Conservation (phyloP, 2,113 vertebrate species). For the Alligator sinensis region DNA sequence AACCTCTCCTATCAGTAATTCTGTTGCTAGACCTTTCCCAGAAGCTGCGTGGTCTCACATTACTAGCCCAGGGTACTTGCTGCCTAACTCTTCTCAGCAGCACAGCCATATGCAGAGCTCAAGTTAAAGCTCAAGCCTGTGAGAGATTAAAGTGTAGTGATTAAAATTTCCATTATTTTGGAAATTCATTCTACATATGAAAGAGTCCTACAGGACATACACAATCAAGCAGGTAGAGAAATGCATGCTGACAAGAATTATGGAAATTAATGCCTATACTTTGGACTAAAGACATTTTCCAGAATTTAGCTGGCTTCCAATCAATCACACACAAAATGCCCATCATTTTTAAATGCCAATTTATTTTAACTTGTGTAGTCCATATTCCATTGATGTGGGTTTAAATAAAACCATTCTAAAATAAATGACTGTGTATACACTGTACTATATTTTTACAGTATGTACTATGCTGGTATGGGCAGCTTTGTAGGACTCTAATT, state of each 20-base stretch:
- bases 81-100: slow-evolving; percentile 18
- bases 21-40: not conserved
- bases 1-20: not conserved
- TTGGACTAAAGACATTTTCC: slow-evolving; percentile 67
- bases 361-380: slow-evolving; percentile 24
- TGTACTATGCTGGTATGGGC: not conserved
- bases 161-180: slow-evolving; percentile 75
- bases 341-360: slow-evolving; percentile 64
- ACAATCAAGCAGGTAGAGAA: slow-evolving; percentile 64
- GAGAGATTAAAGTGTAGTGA: slow-evolving; percentile 71
- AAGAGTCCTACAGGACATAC: slow-evolving; percentile 52
- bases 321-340: slow-evolving; percentile 56
- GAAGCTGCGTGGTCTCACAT: not conserved
- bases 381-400: not conserved
- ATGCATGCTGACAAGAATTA: slow-evolving; percentile 65
- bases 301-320: slow-evolving; percentile 64
- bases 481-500: rapidly evolving
- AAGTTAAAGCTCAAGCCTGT: slow-evolving; percentile 51
- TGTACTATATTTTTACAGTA: not conserved
- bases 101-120: slow-evolving; percentile 25
- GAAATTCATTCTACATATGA: slow-evolving; percentile 68
- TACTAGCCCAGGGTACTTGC: not conserved
- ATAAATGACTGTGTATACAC: not conserved
- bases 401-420: not conserved
- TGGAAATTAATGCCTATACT: slow-evolving; percentile 68